Conservation (phyloP, 2,113 vertebrate species). For the Lasiurus cinereus region DNA sequence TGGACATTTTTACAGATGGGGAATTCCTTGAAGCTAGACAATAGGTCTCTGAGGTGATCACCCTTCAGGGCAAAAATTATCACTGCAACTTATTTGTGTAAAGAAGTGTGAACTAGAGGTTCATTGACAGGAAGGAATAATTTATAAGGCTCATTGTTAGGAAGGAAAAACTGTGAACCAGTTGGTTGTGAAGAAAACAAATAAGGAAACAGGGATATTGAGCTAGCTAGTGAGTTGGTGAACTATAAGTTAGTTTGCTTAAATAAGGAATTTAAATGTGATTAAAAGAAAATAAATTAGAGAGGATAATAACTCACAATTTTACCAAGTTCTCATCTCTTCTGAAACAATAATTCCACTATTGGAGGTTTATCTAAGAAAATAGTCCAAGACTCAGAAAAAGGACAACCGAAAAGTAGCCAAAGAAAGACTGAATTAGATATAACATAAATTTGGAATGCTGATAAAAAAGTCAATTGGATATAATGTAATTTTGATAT, state of each 20-base stretch:
- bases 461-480: conserved; percentile 3
- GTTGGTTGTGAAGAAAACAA: neutral
- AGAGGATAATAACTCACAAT: neutral
- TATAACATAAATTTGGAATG: neutral
- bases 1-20: conserved; percentile 70
- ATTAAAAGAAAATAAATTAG: conserved; percentile 55
- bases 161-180: neutral
- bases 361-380: conserved; percentile 17
- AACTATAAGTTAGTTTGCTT: conserved; percentile 5
- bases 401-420: neutral
- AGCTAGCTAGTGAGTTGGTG: neutral
- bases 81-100: conserved; percentile 6
- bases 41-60: neutral
- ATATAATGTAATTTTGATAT: neutral
- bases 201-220: neutral
- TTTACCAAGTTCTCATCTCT: neutral
- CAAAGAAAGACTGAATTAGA: neutral
- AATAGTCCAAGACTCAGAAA: conserved; percentile 17
- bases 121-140: neutral
- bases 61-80: conserved; percentile 2
- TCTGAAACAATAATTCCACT: neutral
- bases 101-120: neutral
- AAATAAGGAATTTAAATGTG: neutral
- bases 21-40: conserved; percentile 79
- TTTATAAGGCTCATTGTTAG: neutral